A percentile compares a stretch with the other conserved stretches of the same genome.
Conservation (phyloP, 2,113 vertebrate genomes). For the Gnathonemus longibarbis region DNA sequence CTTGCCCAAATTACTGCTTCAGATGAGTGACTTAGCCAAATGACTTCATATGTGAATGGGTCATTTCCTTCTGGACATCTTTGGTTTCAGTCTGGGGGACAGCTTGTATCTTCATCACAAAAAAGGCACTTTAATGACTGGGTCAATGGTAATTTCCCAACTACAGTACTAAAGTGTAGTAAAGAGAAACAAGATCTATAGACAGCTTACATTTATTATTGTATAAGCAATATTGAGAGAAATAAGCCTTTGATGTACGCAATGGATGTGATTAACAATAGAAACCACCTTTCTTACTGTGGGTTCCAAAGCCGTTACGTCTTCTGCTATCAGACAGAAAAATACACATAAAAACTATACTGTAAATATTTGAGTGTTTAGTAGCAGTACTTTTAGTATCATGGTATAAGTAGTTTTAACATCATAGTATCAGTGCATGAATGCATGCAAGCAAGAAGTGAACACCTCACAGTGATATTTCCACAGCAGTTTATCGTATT, state of each 20-base stretch:
- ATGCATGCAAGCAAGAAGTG: not conserved
- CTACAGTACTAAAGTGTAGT: not conserved
- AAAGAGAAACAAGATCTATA: not conserved
- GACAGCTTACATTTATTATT: not conserved
- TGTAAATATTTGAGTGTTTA: not conserved
- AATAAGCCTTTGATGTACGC: not conserved
- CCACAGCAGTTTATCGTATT: not conserved
- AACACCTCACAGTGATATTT: not conserved
- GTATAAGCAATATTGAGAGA: not conserved
- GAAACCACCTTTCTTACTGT: not conserved
- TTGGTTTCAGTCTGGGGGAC: not conserved
- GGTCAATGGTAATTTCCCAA: not conserved
- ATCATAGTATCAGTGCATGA: not conserved
- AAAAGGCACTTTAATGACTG: not conserved
- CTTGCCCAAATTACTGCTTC: not conserved
- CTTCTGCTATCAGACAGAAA: not conserved
- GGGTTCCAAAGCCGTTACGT: not conserved
- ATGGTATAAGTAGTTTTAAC: not conserved
- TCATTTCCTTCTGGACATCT: conserved; percentile 16
- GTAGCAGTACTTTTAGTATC: not conserved
- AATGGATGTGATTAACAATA: not conserved
- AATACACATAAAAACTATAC: not conserved
- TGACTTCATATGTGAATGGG: conserved; percentile 4
- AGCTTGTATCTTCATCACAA: not conserved
- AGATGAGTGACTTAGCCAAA: conserved; percentile 14